Conservation (phyloP, 2,113 vertebrate species). For the Heliornis fulica region DNA sequence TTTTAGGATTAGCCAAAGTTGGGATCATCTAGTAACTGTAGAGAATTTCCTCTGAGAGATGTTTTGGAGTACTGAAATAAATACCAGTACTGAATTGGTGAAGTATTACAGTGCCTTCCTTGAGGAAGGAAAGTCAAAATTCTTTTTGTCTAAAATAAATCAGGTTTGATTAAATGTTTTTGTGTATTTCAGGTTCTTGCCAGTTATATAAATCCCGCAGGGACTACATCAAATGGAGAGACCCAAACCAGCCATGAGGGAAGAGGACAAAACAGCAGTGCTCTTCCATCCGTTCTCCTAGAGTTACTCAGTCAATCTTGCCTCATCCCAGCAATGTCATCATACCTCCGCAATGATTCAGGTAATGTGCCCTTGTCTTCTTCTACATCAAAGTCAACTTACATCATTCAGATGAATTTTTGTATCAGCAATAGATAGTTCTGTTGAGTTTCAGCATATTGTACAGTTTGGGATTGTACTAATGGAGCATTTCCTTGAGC, state of each 20-base stretch:
- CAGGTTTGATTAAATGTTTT: background rate
- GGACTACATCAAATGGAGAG: slow-evolving; percentile 81
- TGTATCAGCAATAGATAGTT: background rate
- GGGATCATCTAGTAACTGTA: background rate
- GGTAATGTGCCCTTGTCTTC: slow-evolving; percentile 70
- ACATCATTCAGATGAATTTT: background rate
- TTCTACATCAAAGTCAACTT: background rate
- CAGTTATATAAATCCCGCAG: slow-evolving; percentile 95
- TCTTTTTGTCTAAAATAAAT: background rate
- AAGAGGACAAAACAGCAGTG: slow-evolving; percentile 86
- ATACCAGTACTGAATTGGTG: background rate
- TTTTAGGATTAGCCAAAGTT: background rate
- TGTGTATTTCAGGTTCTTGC: slow-evolving; percentile 86
- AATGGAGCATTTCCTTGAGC: background rate
- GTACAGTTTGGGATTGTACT: background rate
- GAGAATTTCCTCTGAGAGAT: background rate
- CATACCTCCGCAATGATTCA: slow-evolving; percentile 96
- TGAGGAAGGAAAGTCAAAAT: background rate
- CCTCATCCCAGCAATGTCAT: slow-evolving; percentile 98
- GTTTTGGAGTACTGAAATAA: background rate
- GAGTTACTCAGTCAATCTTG: slow-evolving; percentile 96
- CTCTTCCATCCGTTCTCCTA: slow-evolving; percentile 89
- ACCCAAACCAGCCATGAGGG: slow-evolving; percentile 76
- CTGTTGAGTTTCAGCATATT: background rate
- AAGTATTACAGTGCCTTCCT: background rate